Base-by-base conservation (phyloP, 2,113 vertebrate genomes). In the Haemorhous mexicanus region DNA sequence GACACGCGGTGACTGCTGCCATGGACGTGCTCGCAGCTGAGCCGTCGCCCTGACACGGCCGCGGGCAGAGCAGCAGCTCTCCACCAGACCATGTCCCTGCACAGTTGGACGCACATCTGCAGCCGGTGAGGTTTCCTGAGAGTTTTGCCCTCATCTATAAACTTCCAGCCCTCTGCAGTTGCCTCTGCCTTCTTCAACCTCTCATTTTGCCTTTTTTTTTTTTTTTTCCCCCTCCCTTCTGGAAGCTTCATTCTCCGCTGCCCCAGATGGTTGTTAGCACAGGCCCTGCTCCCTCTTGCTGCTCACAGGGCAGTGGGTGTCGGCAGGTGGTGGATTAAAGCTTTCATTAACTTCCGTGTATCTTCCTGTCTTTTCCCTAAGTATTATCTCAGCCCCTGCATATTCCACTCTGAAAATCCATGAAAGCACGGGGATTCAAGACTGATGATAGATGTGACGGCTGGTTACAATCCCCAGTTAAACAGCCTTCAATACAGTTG, bases 61-160 rank as follows among this genome's bases (percentile, higher is more conserved):
- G 27, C 35, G 24, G 66, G 27, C 75, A 56, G 4, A 59, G 69
- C 13, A 20, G 50, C 37, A 3, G 12, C 27, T 37, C 49, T 22
- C 2, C 2, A 0, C 16, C 66, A 11, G 37, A 27, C 43, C 41
- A 11, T 28, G 59, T 44, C 33, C 23, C 56, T 0, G 2, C 5
- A 2, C 53, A 70, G 46, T 32, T 58, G 77, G 64, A 21, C 1
- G 10, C n/a, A 18, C 12, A 47, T 15, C 77, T 66, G 39, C 55
- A 69, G 44, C 62, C 50, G 21, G 27, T 8, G 16, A 84, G 18
- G 68, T 35, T 74, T 74, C 55, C 82, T 39, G 5, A 33, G 53
- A 53, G 19, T 28, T 67, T 47, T 55, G 16, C 12, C 19, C 5
- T 75, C 27, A 30, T 50, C 18, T 44, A 22, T 76, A 21, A 55